Evolutionary conservation across 2,888 invertebrate species (phyloP).

Genomic region (Epirrhoe alternata): DNA sequence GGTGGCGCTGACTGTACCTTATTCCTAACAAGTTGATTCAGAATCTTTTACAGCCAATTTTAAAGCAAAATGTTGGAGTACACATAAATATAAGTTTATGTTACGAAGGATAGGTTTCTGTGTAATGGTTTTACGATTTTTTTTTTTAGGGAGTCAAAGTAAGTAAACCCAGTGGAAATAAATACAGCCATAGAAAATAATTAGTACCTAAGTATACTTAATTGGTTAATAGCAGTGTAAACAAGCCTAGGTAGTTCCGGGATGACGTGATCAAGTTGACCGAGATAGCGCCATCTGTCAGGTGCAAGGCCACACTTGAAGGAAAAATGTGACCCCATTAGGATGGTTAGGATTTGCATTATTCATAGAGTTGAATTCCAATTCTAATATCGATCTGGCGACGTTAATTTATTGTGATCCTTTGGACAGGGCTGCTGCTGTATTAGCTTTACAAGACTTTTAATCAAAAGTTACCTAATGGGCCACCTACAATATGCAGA

Average conservation of each 20-base stretch:
- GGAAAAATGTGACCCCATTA: slow-evolving; percentile 62
- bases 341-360: slow-evolving; percentile 49
- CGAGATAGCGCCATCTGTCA: slow-evolving; percentile 61
- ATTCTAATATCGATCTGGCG: slow-evolving; percentile 39
- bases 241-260: slow-evolving; percentile 53
- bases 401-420: slow-evolving; percentile 41
- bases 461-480: too few relatives aligned
- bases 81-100: too few relatives aligned
- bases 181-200: too few relatives aligned
- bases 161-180: too few relatives aligned
- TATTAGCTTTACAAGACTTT: not conserved
- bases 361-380: slow-evolving; percentile 57
- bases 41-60: too few relatives aligned
- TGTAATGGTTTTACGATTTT: too few relatives aligned
- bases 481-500: too few relatives aligned
- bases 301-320: slow-evolving; percentile 58
- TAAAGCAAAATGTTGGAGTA: too few relatives aligned
- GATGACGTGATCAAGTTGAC: slow-evolving; percentile 51
- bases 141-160: too few relatives aligned
- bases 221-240: not conserved
- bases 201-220: not conserved
- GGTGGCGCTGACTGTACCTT: too few relatives aligned
- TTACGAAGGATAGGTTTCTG: too few relatives aligned
- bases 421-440: slow-evolving; percentile 27
- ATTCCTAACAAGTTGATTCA: too few relatives aligned